Base-by-base conservation (phyloP, 1,140 invertebrate genomes). In the Oedothorax gibbosus region DNA sequence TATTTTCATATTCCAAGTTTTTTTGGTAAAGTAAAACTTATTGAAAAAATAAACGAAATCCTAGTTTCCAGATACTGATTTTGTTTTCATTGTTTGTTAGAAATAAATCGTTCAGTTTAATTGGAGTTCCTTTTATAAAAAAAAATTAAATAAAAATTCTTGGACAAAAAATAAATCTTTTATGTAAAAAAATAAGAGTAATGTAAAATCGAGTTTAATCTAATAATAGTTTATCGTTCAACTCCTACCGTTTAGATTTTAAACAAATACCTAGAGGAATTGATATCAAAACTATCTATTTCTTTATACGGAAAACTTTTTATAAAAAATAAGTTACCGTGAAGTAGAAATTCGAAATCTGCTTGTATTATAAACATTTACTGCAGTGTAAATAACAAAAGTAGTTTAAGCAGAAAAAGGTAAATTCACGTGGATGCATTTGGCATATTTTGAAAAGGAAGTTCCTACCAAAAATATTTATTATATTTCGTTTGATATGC, bases 1-100 rank as follows among this genome's bases (percentile, higher is more conserved):
- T 15, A 68, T 68, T 77, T 77, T 15, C 60, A 77, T 62, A 64
- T 65, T 21, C 11, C 62, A 76, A 76, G 35, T n/a, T 54, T 35
- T 35, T 49, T 6, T 62, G 21, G 7, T 51, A 49, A 73, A 18
- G 20, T 15, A 21, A 73, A 9, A 56, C 35, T 69, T 49, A 20
- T 56, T n/a, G 3, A 54, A 51, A 71, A 14, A 14, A 6, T 8
- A 62, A 62, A 60, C 57, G 18, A n/a, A 76, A 76, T 35, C 35
- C 35, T 35, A 53, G 51, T 18, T 9, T 9, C 2, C 12, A 7
- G 11, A 49, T 75, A 49, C 64, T 77, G 3, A 51, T 62, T 76
- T 76, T 35, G 14, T n/a, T 54, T 18, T 4, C 12, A 75, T 57
- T 64, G 62, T 75, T 21, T 77, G 49, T 51, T 14, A 65, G 35